Evolutionary conservation across 2,888 invertebrate species (phyloP).

Genomic region (Eurytoma californica): DNA sequence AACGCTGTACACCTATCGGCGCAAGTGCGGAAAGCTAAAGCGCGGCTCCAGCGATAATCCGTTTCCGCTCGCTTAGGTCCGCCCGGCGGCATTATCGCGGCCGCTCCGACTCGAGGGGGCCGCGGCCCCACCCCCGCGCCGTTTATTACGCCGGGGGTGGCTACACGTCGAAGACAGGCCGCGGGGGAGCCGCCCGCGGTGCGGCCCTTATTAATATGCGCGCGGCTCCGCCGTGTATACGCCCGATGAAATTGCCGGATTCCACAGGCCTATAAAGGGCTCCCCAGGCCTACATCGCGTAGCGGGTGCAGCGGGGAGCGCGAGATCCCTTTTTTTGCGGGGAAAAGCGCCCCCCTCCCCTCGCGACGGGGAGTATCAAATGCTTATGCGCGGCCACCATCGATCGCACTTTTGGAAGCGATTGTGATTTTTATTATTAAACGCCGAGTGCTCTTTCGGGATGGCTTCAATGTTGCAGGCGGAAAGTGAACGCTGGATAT

Average conservation of each 20-base stretch:
- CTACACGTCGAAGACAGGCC: background rate
- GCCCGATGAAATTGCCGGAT: slow-evolving; percentile 17
- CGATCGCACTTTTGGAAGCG: too few species aligned
- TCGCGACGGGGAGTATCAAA: too few species aligned
- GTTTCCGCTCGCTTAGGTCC: slow-evolving; percentile 1
- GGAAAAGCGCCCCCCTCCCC: too few species aligned
- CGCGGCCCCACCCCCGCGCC: background rate
- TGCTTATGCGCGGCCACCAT: too few species aligned
- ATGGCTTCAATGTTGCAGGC: too few species aligned
- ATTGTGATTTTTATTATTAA: too few species aligned
- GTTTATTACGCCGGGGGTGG: background rate
- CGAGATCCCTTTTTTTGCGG: too few species aligned
- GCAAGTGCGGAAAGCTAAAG: background rate
- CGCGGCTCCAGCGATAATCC: background rate
- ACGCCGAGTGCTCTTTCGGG: too few species aligned
- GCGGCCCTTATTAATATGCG: slow-evolving; percentile 26
- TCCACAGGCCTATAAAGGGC: background rate
- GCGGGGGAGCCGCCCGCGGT: background rate
- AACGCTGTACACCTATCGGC: background rate
- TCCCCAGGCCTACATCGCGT: too few species aligned
- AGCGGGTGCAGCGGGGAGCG: too few species aligned
- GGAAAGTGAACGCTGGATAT: too few species aligned
- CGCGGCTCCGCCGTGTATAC: background rate
- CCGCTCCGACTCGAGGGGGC: background rate
- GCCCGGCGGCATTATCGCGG: background rate